These are phyloP conservation scores for Microtus pennsylvanicus DNA, from an alignment of 2,113 vertebrate species.

Conservation along the genomic window DNA sequence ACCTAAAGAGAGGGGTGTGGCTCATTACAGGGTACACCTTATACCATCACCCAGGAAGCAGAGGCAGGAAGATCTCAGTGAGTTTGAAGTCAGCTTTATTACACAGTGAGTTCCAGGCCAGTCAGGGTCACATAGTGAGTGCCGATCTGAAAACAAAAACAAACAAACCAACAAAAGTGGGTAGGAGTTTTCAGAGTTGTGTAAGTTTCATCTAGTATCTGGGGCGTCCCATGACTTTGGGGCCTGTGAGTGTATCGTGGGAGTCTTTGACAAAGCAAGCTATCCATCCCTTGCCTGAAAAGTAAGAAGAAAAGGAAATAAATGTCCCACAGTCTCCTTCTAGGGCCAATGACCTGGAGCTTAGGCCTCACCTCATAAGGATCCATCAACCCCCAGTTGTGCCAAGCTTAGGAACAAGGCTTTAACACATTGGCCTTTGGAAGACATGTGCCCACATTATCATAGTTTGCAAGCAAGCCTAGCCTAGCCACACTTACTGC, in stretches of 20 bases:
- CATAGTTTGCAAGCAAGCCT: background rate
- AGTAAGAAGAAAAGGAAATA: background rate
- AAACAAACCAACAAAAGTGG: background rate
- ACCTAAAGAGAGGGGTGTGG: background rate
- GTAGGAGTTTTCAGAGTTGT: background rate
- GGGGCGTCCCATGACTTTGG: background rate
- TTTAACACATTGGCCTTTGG: background rate
- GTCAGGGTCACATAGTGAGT: background rate
- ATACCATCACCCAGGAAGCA: background rate
- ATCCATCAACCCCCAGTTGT: background rate
- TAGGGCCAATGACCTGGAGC: too few species aligned
- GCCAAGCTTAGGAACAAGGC: background rate
- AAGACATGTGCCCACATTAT: background rate
- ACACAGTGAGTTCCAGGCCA: background rate
- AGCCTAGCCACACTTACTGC: background rate
- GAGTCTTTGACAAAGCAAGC: background rate
- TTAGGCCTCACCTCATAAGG: background rate
- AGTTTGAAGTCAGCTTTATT: background rate
- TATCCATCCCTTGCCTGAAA: background rate
- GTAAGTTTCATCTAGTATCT: background rate
- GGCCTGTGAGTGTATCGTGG: background rate
- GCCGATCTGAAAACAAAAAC: background rate
- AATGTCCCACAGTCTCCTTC: background rate
- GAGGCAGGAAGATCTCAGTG: background rate
- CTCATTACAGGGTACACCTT: too few species aligned